Evolutionary conservation across 2,113 vertebrate genomes (phyloP).

Genomic region (Limanda limanda): DNA sequence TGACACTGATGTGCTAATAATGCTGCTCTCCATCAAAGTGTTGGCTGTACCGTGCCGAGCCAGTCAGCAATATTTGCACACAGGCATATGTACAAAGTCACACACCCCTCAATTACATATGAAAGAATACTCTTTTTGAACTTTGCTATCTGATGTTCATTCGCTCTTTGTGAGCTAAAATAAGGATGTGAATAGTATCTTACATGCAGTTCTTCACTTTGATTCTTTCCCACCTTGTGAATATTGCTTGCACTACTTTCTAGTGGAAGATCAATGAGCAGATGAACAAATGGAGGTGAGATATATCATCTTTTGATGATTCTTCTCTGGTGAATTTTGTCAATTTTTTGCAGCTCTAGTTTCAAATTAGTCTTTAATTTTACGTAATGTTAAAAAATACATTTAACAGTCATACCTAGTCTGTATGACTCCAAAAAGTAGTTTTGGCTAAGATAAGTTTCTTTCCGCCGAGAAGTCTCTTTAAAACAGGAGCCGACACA

Average conservation of each 20-base stretch:
- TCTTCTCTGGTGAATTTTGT: background rate
- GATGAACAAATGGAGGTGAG: too few species aligned
- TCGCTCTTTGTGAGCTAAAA: background rate
- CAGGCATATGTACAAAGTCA: background rate
- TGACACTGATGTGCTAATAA: slow-evolving; percentile 5
- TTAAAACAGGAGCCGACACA: slow-evolving; percentile 30
- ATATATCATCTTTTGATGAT: background rate
- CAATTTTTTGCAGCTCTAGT: background rate
- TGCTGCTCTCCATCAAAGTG: slow-evolving; percentile 24
- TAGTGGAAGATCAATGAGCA: too few species aligned
- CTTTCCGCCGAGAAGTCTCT: background rate
- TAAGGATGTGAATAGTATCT: background rate
- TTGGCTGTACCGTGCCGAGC: slow-evolving; percentile 13
- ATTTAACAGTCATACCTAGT: background rate
- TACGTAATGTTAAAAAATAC: background rate
- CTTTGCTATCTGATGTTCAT: background rate
- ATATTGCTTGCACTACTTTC: too few species aligned
- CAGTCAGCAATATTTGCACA: slow-evolving; percentile 20
- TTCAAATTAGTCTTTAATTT: background rate
- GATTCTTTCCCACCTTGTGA: too few species aligned
- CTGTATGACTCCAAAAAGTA: background rate
- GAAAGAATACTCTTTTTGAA: background rate
- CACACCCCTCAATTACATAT: background rate
- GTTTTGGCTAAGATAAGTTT: background rate
- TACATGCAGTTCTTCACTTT: too few species aligned